Evolutionary conservation across 35 echinoderm and acorn worm species (phyloP).

Genomic region (Apostichopus californicus): DNA sequence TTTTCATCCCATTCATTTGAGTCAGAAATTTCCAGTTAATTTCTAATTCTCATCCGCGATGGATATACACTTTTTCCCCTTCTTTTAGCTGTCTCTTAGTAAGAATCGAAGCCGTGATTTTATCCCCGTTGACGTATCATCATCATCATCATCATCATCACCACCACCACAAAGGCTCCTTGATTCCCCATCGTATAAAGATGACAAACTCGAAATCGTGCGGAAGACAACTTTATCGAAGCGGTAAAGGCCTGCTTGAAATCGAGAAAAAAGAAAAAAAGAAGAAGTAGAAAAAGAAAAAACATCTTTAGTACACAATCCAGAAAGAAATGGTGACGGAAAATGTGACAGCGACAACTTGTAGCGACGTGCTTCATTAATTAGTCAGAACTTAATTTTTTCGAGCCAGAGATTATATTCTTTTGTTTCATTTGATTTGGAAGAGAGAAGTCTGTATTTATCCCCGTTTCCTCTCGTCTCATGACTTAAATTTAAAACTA

Average conservation of each 20-base stretch:
- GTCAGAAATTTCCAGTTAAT: too few species aligned
- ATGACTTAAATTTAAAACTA: too few species aligned
- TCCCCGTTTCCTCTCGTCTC: background rate
- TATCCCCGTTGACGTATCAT: background rate
- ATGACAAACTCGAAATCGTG: background rate
- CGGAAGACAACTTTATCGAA: background rate
- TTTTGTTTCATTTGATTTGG: background rate
- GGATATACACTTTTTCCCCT: too few species aligned
- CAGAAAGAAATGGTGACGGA: background rate
- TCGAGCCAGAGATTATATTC: background rate
- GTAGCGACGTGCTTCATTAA: background rate
- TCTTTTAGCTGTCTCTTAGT: too few species aligned
- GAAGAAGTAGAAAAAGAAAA: too few species aligned
- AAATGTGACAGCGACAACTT: constrained; percentile 16
- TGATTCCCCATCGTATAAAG: background rate
- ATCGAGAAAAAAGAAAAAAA: background rate
- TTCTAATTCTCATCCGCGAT: too few species aligned
- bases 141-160: background rate
- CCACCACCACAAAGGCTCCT: background rate
- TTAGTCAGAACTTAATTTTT: background rate
- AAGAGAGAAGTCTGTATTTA: background rate
- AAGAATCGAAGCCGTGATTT: too few species aligned
- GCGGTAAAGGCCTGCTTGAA: background rate
- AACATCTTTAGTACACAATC: constrained; percentile 5
- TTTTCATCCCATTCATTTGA: too few species aligned